Evolutionary conservation across 2,797 vertebrate species (phyloP).

Genomic region (Xiphophorus birchmanni): DNA sequence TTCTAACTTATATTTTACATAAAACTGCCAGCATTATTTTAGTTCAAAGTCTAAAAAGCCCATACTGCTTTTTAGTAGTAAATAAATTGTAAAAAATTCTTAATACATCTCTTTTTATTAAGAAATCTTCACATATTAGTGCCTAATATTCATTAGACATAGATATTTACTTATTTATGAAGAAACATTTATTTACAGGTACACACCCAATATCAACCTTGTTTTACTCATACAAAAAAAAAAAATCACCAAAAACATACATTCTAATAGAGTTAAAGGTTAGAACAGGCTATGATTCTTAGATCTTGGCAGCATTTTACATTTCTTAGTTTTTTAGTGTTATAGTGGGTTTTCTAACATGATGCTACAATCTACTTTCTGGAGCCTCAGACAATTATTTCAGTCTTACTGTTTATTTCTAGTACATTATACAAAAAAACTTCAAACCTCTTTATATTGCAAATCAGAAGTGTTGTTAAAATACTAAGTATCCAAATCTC

Average conservation of each 20-base stretch:
- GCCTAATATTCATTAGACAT: neutral
- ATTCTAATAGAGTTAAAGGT: neutral
- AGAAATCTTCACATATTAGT: no score
- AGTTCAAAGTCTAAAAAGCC: constrained; percentile 13
- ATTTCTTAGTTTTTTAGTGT: neutral
- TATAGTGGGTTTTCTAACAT: neutral
- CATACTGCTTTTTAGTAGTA: neutral
- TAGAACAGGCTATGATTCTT: neutral
- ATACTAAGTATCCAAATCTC: neutral
- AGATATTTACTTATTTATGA: neutral
- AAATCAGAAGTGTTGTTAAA: neutral
- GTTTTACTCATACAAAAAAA: neutral
- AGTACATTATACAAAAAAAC: neutral
- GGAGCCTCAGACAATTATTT: neutral
- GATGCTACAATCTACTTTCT: neutral
- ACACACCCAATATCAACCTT: neutral
- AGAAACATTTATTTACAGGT: neutral
- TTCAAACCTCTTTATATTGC: neutral
- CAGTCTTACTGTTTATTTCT: neutral
- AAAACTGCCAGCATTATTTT: constrained; percentile 1
- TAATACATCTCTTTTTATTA: no score
- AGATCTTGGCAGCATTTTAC: neutral
- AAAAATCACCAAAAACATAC: neutral
- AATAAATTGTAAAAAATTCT: no score
- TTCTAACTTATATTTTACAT: no score